Base-by-base conservation (phyloP, 2,797 vertebrate genomes). In the Onychomys torridus region DNA sequence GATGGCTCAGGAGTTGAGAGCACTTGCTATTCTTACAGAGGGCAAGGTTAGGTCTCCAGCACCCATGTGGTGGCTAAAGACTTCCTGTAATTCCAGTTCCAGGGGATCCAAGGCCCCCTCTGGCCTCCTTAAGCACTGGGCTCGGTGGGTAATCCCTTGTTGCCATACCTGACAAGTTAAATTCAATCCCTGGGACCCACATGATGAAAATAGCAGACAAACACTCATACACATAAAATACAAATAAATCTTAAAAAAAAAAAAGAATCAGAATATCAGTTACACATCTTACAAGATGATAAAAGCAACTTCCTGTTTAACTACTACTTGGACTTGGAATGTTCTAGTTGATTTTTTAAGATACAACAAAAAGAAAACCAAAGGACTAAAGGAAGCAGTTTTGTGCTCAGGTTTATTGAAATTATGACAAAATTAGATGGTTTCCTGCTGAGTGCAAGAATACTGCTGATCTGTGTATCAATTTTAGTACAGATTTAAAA, bases 401-500 rank as follows among this genome's bases (percentile, higher is more conserved):
- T 84, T 86, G 52, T 84, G 49, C 46, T 90, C 78, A 6, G 83
- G 9, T 65, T 77, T 89, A 71, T 69, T 93, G 87, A 93, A 85
- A 93, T 32, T 96, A 34, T 4, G 21, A 83, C 40, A 83, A 81
- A 90, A 73, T 77, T 76, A 79, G 63, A 34, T 86, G 79, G 90
- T 93, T 94, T 83, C 37, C 63, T 82, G 25, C 43, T 86, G 61
- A 95, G n/a, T 89, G 1, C 49, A 79, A 67, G n/a, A 93, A 86
- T 89, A 84, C 75, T 93, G 93, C 69, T 91, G 40, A 85, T 43
- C 52, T 92, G 90, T 76, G 55, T 93, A 34, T 81, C 57, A 76
- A 59, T 95, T 79, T 95, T 61, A 52, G 67, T 9, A 21, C 7
- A 92, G 37, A 91, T 71, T 96, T 82, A 96, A 37, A 93, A 88